Conservation (phyloP, 2,797 vertebrate genomes). For the Lateolabrax maculatus region DNA sequence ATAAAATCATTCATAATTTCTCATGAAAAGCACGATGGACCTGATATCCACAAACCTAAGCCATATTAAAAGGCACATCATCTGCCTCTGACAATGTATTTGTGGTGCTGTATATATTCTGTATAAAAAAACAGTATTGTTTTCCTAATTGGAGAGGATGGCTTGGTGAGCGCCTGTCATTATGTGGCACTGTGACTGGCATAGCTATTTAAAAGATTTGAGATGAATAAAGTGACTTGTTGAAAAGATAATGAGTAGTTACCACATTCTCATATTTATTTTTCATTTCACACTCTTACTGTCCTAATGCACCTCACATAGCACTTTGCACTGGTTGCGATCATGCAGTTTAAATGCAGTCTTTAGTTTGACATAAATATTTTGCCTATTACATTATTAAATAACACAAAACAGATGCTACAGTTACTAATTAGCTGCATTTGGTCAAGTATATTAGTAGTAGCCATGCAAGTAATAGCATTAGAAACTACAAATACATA, state of each 20-base stretch:
- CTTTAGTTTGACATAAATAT: slow-evolving; percentile 8
- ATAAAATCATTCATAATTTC: not conserved
- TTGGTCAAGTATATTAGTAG: not conserved
- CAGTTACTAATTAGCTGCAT: not conserved
- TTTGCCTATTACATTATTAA: not conserved
- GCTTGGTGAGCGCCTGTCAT: not conserved
- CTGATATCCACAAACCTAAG: not conserved
- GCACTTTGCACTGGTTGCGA: not conserved
- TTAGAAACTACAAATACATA: not conserved
- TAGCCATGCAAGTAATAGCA: not conserved
- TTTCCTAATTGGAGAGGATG: not conserved
- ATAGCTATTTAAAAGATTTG: not conserved
- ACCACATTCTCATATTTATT: not conserved
- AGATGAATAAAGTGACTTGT: not conserved
- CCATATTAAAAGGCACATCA: not conserved
- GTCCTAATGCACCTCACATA: not conserved
- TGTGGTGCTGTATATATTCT: not conserved
- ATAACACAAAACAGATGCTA: slow-evolving; percentile 5
- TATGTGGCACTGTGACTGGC: slow-evolving; percentile 3
- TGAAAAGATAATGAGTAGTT: slow-evolving; percentile 1
- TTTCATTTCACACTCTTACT: not conserved
- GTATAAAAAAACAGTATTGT: not conserved
- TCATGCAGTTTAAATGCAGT: not conserved
- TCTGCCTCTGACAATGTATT: not conserved
- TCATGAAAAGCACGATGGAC: not conserved